Evolutionary conservation across 2,113 vertebrate species (phyloP), one percentile per base, ranked within the genome.

Genomic region (Xenopus laevis): DNA sequence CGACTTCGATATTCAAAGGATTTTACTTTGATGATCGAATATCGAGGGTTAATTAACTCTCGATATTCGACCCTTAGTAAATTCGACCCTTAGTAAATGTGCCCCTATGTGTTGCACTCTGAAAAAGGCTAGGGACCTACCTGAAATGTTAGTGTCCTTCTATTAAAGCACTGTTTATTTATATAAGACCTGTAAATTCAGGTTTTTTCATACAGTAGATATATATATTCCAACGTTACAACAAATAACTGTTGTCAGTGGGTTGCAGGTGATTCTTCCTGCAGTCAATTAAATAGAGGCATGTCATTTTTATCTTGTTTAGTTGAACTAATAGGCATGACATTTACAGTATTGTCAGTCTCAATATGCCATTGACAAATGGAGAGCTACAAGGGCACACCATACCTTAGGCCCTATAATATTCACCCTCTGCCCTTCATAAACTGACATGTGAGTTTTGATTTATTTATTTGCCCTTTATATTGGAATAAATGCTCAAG

Each of bases 301-400:
- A 61, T 30, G 45, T 47, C 16, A 10, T 27, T 33, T 23, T 46
- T 69, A 72, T 72, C 65, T 1, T 57, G 33, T 77, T 65, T 85
- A 89, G 85, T 90, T 85, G 84, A 60, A 87, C 80, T 81, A 83
- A 90, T 80, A 82, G 84, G 72, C 78, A n/a, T 89, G 87, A 85
- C 78, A 74, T 85, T 85, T 84, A 87, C 86, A 86, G 65, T 87
- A 80, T 80, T 78, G 85, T 81, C 79, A 79, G 80, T 83, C 79
- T 69, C 80, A 87, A 79, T 0, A 47, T 77, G 78, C 81, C 84
- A 78, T 81, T 83, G 86, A 82, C 79, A 80, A 78, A 71, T 79
- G 60, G 68, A 78, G 58, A 78, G 78, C 83, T 89, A 80, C 69
- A 72, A 83, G 87, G 87, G 74, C 78, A 78, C 65, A 20, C 13